A percentile compares a stretch with the other conserved stretches of the same genome.
These are phyloP conservation scores for Scaptodrosophila lebanonensis DNA, from an alignment of 1,140 invertebrate genomes.

Conservation along the genomic window DNA sequence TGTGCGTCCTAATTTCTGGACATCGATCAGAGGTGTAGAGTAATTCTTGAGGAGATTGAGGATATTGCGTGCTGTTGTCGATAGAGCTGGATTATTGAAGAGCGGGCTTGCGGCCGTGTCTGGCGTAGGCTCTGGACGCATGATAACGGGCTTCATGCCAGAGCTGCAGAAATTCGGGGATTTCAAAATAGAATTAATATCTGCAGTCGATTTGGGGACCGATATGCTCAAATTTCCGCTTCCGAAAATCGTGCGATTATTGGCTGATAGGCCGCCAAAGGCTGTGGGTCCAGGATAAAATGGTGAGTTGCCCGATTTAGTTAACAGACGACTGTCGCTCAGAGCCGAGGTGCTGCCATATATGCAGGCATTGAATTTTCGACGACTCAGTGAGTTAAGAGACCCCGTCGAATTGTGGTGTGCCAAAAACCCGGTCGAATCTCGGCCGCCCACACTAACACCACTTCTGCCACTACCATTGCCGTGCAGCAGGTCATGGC, in stretches of 20 bases:
- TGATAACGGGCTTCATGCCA: conserved; percentile 47
- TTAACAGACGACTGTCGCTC: conserved; percentile 69
- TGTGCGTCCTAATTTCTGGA: conserved; percentile 82
- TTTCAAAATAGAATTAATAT: conserved; percentile 31
- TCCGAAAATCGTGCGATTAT: conserved; percentile 78
- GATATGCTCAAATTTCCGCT: conserved; percentile 32
- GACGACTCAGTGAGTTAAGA: conserved; percentile 56
- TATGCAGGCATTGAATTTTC: conserved; percentile 68
- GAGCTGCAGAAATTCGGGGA: conserved; percentile 33
- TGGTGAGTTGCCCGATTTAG: conserved; percentile 79
- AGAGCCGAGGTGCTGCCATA: conserved; percentile 74
- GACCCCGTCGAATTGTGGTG: conserved; percentile 71
- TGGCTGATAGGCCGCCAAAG: conserved; percentile 87
- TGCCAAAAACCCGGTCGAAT: conserved; percentile 36
- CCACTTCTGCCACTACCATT: conserved; percentile 11
- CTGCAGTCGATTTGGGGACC: conserved; percentile 15
- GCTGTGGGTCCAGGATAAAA: conserved; percentile 89
- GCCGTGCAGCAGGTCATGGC: background rate
- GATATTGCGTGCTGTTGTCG: conserved; percentile 83
- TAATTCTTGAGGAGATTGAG: conserved; percentile 85
- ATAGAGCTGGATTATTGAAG: conserved; percentile 69
- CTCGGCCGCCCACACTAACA: conserved; percentile 62
- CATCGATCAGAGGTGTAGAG: conserved; percentile 85
- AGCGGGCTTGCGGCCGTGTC: background rate
- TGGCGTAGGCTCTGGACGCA: conserved; percentile 19